Base-by-base conservation (phyloP, 1,140 invertebrate genomes). In the Drosophila sp. region DNA sequence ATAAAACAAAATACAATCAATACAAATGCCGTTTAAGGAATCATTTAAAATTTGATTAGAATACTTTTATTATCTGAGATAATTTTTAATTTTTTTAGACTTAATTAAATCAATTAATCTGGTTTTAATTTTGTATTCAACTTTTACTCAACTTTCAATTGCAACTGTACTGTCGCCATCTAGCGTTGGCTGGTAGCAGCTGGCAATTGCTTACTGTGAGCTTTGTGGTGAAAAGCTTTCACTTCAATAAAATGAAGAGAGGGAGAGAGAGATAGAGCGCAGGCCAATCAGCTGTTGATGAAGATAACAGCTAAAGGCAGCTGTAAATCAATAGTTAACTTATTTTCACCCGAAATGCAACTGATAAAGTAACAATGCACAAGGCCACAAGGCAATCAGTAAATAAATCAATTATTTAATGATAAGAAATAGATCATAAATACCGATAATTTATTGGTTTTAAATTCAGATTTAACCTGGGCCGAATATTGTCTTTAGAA, bases 191-290 rank as follows among this genome's bases (percentile, higher is more conserved):
- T 40, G 34, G 54, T 32, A 8, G 11, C n/a, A 74, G 8, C 25
- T 36, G 7, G 3, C 2, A 3, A 13, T 14, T 45, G 7, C 8
- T 3, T 0, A 5, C 43, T 4, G 6, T 7, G 14, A 72, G 77
- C 81, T 84, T 80, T 5, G 59, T 78, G 81, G 81, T 87, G 82
- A 67, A 86, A 86, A 86, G 82, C 82, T 86, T 45, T 0, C 0
- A 4, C 7, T 14, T 38, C 40, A 63, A 72, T 80, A 66, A 63
- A 53, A 59, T 18, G 2, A 7, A 69, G 21, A 57, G 27, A 43
- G 63, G 4, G 34, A 14, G 45, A 43, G 70, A 9, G 34, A 14
- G 59, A 25, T 7, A 21, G 36, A 38, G 16, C 36, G 34, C 13
- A 14, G 64, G 41, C 32, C 13, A 43, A 72, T 78, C 81, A 86